phyloP scores from a whole-genome alignment of 2,888 invertebrate genomes.

The Matsumyia berberina region DNA sequence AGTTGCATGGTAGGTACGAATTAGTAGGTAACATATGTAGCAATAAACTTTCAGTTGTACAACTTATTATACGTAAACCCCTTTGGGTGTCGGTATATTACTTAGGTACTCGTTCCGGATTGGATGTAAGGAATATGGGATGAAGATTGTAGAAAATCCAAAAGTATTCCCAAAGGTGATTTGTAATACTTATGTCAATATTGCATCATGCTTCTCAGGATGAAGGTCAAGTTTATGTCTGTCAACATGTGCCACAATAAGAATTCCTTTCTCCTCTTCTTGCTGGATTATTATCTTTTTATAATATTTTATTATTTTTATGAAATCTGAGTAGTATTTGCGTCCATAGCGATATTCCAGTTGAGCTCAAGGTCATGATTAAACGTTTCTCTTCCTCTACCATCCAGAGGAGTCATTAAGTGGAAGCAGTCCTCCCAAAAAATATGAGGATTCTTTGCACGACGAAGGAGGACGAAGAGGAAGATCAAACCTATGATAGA shows the following conservation, averaged over 20 bases:
- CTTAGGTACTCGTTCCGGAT: not conserved
- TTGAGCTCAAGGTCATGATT: too few species aligned
- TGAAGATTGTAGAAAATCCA: slow-evolving; percentile 23
- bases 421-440: too few species aligned
- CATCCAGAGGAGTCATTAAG: too few species aligned
- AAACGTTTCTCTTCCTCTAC: too few species aligned
- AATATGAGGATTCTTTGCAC: too few species aligned
- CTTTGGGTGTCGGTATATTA: not conserved
- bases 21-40: not conserved
- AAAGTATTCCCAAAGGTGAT: slow-evolving; percentile 10
- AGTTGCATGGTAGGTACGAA: not conserved
- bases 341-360: too few species aligned
- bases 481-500: too few species aligned
- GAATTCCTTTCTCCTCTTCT: slow-evolving; percentile 51
- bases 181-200: slow-evolving; percentile 62
- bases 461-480: too few species aligned
- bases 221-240: slow-evolving; percentile 67
- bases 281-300: too few species aligned
- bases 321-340: too few species aligned
- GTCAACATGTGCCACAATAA: slow-evolving; percentile 1
- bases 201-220: slow-evolving; percentile 64
- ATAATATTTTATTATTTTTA: too few species aligned
- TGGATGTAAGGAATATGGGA: slow-evolving; percentile 10
- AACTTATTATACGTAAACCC: slow-evolving; percentile 7
- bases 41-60: not conserved